Evolutionary conservation across 2,888 invertebrate species (phyloP).

Genomic region (Elmis aenea): DNA sequence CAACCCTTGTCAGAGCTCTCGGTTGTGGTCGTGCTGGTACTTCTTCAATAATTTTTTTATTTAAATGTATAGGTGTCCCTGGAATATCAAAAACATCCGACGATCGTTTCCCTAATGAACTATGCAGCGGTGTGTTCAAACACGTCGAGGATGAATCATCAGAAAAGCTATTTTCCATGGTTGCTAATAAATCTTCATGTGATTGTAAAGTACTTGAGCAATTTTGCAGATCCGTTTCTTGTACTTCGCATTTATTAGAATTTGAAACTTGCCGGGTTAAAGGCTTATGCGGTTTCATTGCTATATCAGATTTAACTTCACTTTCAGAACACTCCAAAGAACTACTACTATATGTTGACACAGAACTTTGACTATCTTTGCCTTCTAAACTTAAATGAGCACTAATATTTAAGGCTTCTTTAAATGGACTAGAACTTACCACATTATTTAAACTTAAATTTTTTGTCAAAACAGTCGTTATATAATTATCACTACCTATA

Average conservation of each 20-base stretch:
- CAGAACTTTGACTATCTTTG: slow-evolving; percentile 41
- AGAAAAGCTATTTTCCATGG: slow-evolving; percentile 2
- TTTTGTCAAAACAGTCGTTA: slow-evolving; percentile 59
- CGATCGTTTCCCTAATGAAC: slow-evolving; percentile 2
- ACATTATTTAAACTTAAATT: slow-evolving; percentile 29
- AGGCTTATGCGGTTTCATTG: slow-evolving; percentile 62
- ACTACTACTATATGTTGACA: slow-evolving; percentile 36
- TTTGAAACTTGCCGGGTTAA: slow-evolving; percentile 60
- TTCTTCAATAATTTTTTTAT: slow-evolving; percentile 5
- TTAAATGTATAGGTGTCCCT: slow-evolving; percentile 6
- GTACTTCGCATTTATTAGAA: slow-evolving; percentile 2
- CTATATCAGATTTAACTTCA: slow-evolving; percentile 10
- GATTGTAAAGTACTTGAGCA: slow-evolving; percentile 1
- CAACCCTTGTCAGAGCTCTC: slow-evolving; percentile 23
- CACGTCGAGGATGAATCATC: slow-evolving; percentile 4
- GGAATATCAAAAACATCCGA: slow-evolving; percentile 7
- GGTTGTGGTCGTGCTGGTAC: slow-evolving; percentile 14
- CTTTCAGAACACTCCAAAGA: slow-evolving; percentile 22
- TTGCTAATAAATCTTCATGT: slow-evolving; percentile 6
- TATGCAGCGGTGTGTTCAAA: slow-evolving; percentile 5
- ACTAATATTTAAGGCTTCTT: slow-evolving; percentile 26
- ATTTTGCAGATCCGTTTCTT: neutral
- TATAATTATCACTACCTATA: slow-evolving; percentile 70
- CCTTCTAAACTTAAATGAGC: slow-evolving; percentile 38
- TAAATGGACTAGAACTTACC: slow-evolving; percentile 35